Evolutionary conservation across 2,888 invertebrate species (phyloP).

Genomic region (Fabriciana adippe): DNA sequence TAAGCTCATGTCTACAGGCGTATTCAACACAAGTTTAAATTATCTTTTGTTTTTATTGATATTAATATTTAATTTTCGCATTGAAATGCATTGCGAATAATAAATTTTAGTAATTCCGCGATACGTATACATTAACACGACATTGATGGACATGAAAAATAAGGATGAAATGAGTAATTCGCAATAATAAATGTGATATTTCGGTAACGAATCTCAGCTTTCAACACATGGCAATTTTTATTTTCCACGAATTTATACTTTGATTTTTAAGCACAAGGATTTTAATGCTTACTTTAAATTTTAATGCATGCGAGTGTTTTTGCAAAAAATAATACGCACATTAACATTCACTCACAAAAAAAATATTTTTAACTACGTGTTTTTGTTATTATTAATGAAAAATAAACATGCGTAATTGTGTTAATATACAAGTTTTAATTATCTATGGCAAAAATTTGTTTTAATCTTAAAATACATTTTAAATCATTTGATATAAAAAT

Average conservation of each 20-base stretch:
- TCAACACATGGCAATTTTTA: conserved; percentile 5
- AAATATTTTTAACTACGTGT: too few relatives aligned
- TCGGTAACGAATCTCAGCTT: not conserved
- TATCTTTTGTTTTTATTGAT: conserved; percentile 59
- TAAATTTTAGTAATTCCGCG: conserved; percentile 32
- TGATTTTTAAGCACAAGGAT: not conserved
- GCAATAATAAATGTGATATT: conserved; percentile 10
- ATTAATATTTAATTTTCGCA: conserved; percentile 71
- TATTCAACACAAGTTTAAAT: conserved; percentile 58
- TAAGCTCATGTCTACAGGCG: conserved; percentile 48
- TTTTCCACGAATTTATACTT: conserved; percentile 1
- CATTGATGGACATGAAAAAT: conserved; percentile 42
- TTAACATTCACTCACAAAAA: too few relatives aligned
- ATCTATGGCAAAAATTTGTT: too few relatives aligned
- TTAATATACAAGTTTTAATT: too few relatives aligned
- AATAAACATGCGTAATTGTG: too few relatives aligned
- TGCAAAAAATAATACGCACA: too few relatives aligned
- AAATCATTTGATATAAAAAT: too few relatives aligned
- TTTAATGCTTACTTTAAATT: not conserved
- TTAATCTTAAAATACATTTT: too few relatives aligned
- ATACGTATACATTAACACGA: conserved; percentile 40
- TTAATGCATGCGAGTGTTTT: not conserved
- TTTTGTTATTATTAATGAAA: too few relatives aligned
- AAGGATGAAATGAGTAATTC: conserved; percentile 25
- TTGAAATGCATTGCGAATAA: conserved; percentile 47